These are phyloP conservation scores for Porites rus DNA, from an alignment of 92 coral and sea anemone species.

Conservation along the genomic window DNA sequence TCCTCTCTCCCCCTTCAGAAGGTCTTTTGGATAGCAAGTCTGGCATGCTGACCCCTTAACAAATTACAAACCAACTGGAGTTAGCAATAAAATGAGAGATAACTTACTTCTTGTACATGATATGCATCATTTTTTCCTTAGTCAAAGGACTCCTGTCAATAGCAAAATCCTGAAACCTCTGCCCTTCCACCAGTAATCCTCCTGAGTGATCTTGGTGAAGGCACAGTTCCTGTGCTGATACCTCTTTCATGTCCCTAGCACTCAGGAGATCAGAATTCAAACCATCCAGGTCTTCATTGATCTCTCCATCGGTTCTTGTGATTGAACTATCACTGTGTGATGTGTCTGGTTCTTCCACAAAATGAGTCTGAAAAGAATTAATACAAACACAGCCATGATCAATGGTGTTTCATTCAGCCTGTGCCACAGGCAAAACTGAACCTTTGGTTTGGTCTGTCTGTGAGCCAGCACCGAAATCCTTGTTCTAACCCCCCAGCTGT, in stretches of 20 bases:
- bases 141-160: slow-evolving; percentile 79
- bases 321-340: background rate
- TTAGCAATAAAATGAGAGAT: background rate
- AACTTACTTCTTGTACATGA: slow-evolving; percentile 81
- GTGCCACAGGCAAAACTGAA: background rate
- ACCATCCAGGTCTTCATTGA: slow-evolving; percentile 72
- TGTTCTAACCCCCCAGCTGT: too few species aligned
- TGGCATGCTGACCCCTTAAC: too few species aligned
- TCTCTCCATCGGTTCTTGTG: slow-evolving; percentile 79
- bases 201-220: slow-evolving; percentile 63
- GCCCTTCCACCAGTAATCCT: slow-evolving; percentile 89
- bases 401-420: too few species aligned
- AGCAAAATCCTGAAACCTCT: slow-evolving; percentile 68
- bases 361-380: background rate
- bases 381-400: background rate
- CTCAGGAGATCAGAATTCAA: slow-evolving; percentile 68
- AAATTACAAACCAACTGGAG: too few species aligned
- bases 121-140: slow-evolving; percentile 72
- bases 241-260: slow-evolving; percentile 63
- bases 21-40: too few species aligned
- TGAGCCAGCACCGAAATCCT: too few species aligned
- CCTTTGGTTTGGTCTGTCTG: background rate
- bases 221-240: slow-evolving; percentile 60
- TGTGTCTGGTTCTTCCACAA: background rate
- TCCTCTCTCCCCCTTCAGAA: too few species aligned